Conservation (phyloP, 1,140 invertebrate genomes). For the Mizuhopecten yessoensis region DNA sequence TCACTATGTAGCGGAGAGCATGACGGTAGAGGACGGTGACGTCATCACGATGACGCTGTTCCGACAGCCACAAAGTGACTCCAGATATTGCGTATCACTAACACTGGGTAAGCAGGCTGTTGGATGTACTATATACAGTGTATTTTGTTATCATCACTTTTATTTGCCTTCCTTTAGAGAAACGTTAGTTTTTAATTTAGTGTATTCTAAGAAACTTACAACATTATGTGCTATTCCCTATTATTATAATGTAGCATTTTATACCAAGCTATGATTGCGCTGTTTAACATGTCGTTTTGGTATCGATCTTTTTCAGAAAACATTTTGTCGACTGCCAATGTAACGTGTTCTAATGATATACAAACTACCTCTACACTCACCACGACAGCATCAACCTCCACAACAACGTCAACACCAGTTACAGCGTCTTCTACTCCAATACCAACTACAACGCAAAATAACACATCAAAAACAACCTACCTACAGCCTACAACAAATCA, state of each 20-base stretch:
- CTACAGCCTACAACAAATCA: not conserved
- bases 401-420: no score
- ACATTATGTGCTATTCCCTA: no score
- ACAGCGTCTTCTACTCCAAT: no score
- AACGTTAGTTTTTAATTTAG: no score
- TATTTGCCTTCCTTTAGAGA: no score
- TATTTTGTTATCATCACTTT: no score
- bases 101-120: not conserved
- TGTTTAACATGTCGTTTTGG: no score
- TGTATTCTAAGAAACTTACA: no score
- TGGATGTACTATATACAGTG: no score
- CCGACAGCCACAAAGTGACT: not conserved
- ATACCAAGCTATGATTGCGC: no score
- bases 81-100: not conserved
- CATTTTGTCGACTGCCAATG: not conserved
- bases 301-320: not conserved
- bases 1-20: not conserved
- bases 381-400: no score
- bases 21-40: not conserved
- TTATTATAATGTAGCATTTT: no score
- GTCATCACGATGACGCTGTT: not conserved
- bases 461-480: not conserved
- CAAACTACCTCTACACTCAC: not conserved
- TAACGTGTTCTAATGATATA: not conserved
- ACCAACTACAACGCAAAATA: not conserved